A percentile compares a stretch with the other conserved stretches of the same genome.
phyloP scores from a whole-genome alignment of 2,113 vertebrate genomes.

The Alethe diademata region DNA sequence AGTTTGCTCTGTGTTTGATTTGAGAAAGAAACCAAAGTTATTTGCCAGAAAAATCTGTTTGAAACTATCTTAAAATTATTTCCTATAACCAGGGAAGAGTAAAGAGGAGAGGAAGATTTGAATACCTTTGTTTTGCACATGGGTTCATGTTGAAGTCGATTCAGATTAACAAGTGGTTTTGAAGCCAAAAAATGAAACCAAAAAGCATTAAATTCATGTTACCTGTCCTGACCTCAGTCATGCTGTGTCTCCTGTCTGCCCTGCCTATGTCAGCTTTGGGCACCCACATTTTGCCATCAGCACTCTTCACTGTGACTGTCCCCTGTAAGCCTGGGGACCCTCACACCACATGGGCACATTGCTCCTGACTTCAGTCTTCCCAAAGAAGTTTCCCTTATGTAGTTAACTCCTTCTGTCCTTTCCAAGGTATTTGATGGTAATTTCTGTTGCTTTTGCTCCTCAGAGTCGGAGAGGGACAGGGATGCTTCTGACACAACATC shows the following conservation, averaged over 20 bases:
- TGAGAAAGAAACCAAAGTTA: background rate
- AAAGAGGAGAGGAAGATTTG: background rate
- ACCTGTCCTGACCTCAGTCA: background rate
- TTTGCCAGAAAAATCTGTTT: background rate
- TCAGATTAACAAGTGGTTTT: background rate
- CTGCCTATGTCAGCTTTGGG: background rate
- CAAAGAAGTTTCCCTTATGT: background rate
- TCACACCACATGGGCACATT: background rate
- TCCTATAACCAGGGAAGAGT: background rate
- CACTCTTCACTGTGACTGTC: background rate
- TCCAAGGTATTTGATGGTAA: background rate
- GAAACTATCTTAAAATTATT: background rate
- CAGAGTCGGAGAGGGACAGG: constrained; percentile 78
- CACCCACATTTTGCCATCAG: background rate
- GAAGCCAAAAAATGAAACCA: background rate
- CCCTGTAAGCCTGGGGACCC: background rate
- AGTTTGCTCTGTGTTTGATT: background rate
- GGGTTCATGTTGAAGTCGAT: background rate
- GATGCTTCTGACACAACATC: constrained; percentile 75
- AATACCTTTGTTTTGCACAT: background rate
- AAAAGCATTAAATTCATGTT: background rate
- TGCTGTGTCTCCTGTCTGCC: background rate
- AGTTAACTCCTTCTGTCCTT: background rate
- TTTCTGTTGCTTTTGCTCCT: background rate
- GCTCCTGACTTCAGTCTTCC: background rate